These are phyloP conservation scores for Apistogramma diplotaenia DNA, from an alignment of 2,113 vertebrate genomes.

Conservation along the genomic window DNA sequence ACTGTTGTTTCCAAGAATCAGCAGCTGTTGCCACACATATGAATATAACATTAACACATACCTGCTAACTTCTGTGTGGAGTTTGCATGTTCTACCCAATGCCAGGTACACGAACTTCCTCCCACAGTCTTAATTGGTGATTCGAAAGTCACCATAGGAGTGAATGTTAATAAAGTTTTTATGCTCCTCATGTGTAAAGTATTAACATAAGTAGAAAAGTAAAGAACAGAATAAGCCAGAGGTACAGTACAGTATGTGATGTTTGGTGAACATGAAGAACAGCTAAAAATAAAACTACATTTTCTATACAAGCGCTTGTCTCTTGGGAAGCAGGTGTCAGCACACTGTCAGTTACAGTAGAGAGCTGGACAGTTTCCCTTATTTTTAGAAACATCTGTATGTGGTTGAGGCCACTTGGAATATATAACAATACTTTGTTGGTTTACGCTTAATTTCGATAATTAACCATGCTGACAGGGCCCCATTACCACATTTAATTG, in stretches of 20 bases:
- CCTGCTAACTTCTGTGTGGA: background rate
- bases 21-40: background rate
- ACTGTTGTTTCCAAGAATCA: background rate
- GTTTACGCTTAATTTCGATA: background rate
- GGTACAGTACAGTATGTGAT: background rate
- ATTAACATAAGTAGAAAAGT: background rate
- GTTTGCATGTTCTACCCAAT: too few species aligned
- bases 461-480: conserved; percentile 21
- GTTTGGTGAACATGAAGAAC: too few species aligned
- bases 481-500: background rate
- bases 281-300: too few species aligned
- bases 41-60: background rate
- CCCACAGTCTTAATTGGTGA: too few species aligned
- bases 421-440: background rate
- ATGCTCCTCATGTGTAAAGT: background rate
- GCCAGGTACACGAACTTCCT: too few species aligned
- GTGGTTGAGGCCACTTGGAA: conserved; percentile 1
- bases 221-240: background rate
- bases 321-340: too few species aligned
- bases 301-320: too few species aligned
- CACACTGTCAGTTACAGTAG: too few species aligned
- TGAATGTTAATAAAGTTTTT: background rate
- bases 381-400: background rate
- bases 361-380: too few species aligned
- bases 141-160: too few species aligned